Percentiles rank a stretch among this genome's conserved stretches.
phyloP scores from a whole-genome alignment of 2,797 vertebrate species.

The Diceros bicornis region DNA sequence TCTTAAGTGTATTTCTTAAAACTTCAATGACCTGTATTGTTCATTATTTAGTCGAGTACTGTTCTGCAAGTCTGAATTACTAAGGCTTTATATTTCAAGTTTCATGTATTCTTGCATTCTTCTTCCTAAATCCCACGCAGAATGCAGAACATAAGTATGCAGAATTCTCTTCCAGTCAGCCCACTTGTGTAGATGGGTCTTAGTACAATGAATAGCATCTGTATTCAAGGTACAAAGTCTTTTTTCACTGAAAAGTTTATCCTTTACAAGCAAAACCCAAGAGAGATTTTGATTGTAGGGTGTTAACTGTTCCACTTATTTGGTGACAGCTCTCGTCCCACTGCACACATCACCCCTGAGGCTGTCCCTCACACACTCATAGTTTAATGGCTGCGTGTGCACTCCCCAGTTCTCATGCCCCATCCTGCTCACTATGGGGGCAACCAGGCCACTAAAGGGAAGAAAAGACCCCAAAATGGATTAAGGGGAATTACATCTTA shows the following conservation, averaged over 20 bases:
- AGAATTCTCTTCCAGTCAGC: neutral
- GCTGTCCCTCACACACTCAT: neutral
- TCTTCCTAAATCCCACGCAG: neutral
- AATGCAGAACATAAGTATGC: neutral
- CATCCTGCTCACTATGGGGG: neutral
- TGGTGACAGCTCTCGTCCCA: too few species aligned
- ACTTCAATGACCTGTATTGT: neutral
- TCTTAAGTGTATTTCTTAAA: slow-evolving; percentile 1
- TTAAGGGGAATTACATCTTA: neutral
- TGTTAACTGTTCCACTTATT: neutral
- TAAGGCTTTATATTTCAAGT: neutral
- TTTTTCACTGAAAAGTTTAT: neutral
- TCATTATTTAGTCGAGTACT: neutral
- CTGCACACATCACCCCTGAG: neutral
- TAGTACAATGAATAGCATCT: neutral
- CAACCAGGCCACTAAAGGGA: neutral
- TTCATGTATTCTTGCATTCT: neutral
- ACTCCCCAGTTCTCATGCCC: neutral
- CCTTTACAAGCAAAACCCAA: slow-evolving; percentile 16
- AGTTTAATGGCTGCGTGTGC: neutral
- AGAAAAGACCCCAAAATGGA: neutral
- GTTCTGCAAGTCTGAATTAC: neutral
- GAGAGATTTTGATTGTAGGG: neutral
- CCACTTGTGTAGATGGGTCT: neutral
- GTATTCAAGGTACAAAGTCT: neutral